Evolutionary conservation across 1,140 invertebrate genomes (phyloP), one percentile per base, ranked within the genome.

Genomic region (Drosophila virilis): DNA sequence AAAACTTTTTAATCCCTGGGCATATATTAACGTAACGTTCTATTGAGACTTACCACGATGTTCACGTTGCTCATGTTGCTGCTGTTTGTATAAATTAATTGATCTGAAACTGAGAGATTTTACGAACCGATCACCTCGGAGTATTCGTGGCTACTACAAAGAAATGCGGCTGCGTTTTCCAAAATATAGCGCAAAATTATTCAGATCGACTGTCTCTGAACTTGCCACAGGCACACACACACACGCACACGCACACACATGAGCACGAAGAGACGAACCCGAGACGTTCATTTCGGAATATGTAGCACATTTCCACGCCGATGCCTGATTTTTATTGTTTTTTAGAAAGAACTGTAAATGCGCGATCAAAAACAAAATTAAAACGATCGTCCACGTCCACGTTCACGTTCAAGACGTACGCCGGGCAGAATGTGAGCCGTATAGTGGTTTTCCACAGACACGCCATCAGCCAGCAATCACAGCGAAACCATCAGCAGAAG

Each of bases 321-420:
- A 74, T 78, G 85, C 48, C 64, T 68, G 84, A 65, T 71, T 89
- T 89, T 89, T 89, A 89, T 89, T 89, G 84, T 89, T 89, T 89
- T 89, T 89, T 89, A 89, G 84, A 89, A 89, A 89, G 70, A 84
- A 90, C 84, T 89, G 84, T 89, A 89, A 89, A 89, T 78, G 84
- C 65, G 65, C 79, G 74, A 88, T 83, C 79, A 78, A 75, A 83
- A 85, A 85, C 78, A 62, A 81, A 85, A 85, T 86, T 88, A 88
- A 86, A 82, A 84, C 72, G 80, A 62, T 67, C 40, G 46, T 45
- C n/a, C 22, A 79, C 35, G 52, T 66, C 61, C 60, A 57, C 46
- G 51, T 52, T 58, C 13, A 62, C 60, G 42, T 60, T 43, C 57
- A 72, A 64, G 57, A 62, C 57, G 42, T 42, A 42, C 52, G 22